A percentile compares a stretch with the other conserved stretches of the same genome.
Conservation (phyloP, 30 jellyfish, hydroid and myxozoan species). For the Hydractinia symbiolongicarpus region DNA sequence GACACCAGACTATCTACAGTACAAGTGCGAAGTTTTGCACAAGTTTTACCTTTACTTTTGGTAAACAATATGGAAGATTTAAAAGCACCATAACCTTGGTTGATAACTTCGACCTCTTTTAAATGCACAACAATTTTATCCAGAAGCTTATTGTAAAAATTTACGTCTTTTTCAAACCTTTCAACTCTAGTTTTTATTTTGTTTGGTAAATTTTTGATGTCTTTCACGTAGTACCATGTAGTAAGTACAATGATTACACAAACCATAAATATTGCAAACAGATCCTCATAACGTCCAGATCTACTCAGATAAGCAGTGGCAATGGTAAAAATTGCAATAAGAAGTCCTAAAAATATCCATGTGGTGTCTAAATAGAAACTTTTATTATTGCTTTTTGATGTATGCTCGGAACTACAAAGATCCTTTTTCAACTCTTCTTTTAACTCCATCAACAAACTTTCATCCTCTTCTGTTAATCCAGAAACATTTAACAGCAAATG, state of each 20-base stretch:
- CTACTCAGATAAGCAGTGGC: not conserved
- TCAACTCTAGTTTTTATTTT: not conserved
- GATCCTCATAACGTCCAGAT: constrained; percentile 6
- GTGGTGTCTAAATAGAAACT: not conserved
- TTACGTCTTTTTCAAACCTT: not conserved
- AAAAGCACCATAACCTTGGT: constrained; percentile 12
- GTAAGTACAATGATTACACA: not conserved
- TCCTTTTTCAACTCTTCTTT: constrained; percentile 8
- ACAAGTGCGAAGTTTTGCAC: constrained; percentile 9
- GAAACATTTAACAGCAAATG: not conserved
- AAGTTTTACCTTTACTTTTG: not conserved
- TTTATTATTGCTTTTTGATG: not conserved
- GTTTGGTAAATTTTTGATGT: not conserved
- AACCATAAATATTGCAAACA: not conserved
- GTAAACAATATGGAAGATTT: not conserved
- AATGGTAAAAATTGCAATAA: not conserved
- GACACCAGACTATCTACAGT: not conserved
- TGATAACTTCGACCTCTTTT: constrained; percentile 30
- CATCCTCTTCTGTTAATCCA: constrained; percentile 6
- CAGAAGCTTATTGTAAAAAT: not conserved
- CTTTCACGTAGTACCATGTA: not conserved
- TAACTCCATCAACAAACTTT: constrained; percentile 13
- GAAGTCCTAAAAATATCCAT: not conserved
- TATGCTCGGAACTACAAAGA: not conserved
- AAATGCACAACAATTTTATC: constrained; percentile 25